A percentile compares a stretch with the other conserved stretches of the same genome.
Evolutionary conservation across 2,888 invertebrate species (phyloP).

Genomic region (Limnephilus marmoratus): DNA sequence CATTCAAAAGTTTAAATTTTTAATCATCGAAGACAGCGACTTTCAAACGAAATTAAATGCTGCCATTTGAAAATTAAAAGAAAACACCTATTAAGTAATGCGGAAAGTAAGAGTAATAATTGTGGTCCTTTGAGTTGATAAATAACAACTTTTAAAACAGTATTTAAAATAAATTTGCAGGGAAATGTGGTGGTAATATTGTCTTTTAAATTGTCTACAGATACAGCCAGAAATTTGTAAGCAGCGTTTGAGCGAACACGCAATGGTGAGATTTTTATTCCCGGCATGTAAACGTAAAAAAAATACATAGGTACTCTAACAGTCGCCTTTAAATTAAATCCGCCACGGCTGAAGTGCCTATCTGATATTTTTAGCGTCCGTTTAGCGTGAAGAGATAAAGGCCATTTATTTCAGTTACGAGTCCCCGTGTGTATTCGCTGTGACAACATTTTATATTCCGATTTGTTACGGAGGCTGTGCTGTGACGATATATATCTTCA

Average conservation of each 20-base stretch:
- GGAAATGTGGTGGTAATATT: background rate
- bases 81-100: too few species aligned
- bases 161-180: background rate
- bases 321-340: conserved; percentile 46
- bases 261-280: conserved; percentile 30
- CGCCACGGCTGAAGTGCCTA: conserved; percentile 50
- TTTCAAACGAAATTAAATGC: too few species aligned
- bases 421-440: conserved; percentile 50
- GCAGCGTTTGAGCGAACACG: background rate
- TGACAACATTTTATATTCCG: conserved; percentile 63
- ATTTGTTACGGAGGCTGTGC: conserved; percentile 55
- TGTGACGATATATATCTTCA: conserved; percentile 61
- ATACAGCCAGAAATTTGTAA: background rate
- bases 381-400: conserved; percentile 63
- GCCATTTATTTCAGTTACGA: conserved; percentile 64
- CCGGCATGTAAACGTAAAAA: conserved; percentile 39
- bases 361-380: conserved; percentile 59
- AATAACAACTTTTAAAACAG: too few species aligned
- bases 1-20: too few species aligned
- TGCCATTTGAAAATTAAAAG: too few species aligned
- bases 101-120: too few species aligned
- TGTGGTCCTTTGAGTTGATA: too few species aligned
- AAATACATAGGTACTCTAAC: conserved; percentile 4
- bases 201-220: background rate
- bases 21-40: too few species aligned